phyloP scores from a whole-genome alignment of 2,113 vertebrate species.

The Lucifuga dentata region DNA sequence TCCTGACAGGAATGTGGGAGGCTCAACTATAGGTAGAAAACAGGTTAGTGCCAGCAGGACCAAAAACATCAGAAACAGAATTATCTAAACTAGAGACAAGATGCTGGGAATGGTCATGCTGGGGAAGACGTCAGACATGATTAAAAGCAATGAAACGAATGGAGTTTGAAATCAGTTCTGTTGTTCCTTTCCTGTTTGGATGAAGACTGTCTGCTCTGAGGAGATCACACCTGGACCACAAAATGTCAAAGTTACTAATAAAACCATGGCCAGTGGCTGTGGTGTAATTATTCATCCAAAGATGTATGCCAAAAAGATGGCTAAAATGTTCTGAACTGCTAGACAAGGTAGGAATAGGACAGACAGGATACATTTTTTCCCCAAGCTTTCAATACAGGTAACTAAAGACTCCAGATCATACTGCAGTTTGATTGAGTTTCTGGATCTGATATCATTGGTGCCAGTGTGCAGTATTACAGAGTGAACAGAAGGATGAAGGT shows the following conservation, averaged over 20 bases:
- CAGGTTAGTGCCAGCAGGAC: background rate
- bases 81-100: background rate
- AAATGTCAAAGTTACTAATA: background rate
- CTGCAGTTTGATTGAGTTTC: background rate
- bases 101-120: background rate
- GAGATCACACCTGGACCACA: background rate
- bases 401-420: background rate
- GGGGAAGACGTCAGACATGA: background rate
- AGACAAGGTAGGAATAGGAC: background rate
- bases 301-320: background rate
- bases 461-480: background rate
- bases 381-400: background rate
- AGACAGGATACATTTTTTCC: background rate
- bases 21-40: background rate
- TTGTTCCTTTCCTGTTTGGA: background rate
- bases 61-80: background rate
- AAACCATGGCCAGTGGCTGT: constrained; percentile 2
- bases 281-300: background rate
- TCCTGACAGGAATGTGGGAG: too few relatives aligned
- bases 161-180: background rate
- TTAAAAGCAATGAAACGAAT: constrained; percentile 4
- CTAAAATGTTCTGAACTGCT: background rate
- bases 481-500: background rate
- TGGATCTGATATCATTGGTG: background rate
- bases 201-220: background rate